Conservation (phyloP, 2,797 vertebrate genomes). For the Graptemys geographica region DNA sequence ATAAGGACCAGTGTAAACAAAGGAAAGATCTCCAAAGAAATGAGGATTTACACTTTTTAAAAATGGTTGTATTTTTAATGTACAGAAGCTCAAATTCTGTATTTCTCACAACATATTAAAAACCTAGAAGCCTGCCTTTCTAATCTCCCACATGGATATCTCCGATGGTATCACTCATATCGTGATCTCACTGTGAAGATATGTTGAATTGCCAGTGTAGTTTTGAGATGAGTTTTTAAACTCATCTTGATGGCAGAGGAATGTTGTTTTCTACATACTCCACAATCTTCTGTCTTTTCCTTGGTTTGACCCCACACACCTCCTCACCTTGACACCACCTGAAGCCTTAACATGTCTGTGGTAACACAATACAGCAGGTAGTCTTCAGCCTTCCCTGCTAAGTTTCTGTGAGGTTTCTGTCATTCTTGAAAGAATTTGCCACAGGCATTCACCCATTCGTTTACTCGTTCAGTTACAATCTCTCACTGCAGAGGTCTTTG, state of each 20-base stretch:
- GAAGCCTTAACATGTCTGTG: neutral
- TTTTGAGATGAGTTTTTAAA: slow-evolving; percentile 18
- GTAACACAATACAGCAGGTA: neutral
- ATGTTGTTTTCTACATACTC: neutral
- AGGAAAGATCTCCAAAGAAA: neutral
- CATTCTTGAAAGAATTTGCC: slow-evolving; percentile 34
- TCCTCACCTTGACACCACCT: neutral
- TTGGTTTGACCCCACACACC: neutral
- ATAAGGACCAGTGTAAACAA: neutral
- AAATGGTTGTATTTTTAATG: neutral
- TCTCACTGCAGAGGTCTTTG: neutral
- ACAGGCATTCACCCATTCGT: slow-evolving; percentile 30
- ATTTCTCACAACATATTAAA: neutral
- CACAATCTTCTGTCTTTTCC: neutral
- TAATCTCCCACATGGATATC: neutral
- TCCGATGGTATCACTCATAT: neutral
- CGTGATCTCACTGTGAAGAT: neutral
- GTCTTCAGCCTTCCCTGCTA: neutral
- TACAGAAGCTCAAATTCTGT: neutral
- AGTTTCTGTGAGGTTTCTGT: slow-evolving; percentile 39
- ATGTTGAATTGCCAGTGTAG: neutral
- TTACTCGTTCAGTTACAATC: slow-evolving; percentile 25
- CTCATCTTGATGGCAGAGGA: neutral
- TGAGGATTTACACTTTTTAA: neutral
- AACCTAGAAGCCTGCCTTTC: neutral